phyloP scores from a whole-genome alignment of 2,888 invertebrate genomes.

The Ceramica pisi region DNA sequence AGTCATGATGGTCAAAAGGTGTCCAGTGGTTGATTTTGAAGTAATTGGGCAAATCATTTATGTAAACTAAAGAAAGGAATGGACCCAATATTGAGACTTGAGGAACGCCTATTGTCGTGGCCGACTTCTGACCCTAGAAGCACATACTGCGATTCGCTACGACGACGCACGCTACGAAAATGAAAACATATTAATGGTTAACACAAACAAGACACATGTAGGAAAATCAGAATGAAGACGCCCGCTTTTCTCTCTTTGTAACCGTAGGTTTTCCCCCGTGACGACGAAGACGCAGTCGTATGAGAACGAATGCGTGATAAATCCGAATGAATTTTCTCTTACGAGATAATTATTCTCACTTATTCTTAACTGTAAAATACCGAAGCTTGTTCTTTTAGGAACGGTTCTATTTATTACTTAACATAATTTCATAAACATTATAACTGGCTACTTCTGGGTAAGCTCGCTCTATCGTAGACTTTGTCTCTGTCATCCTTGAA shows the following conservation, averaged over 20 bases:
- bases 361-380: conserved; percentile 1
- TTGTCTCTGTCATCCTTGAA: no score
- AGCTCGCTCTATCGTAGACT: no score
- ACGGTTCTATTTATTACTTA: background rate
- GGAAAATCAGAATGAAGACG: conserved; percentile 11
- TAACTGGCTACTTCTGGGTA: no score
- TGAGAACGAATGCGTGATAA: background rate
- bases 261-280: conserved; percentile 20
- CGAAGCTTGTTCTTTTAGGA: background rate
- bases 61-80: no score
- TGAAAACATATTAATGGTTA: background rate
- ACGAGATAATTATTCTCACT: background rate
- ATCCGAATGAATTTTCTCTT: conserved; percentile 17
- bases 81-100: no score
- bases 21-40: no score
- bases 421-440: background rate
- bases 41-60: no score
- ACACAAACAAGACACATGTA: conserved; percentile 18
- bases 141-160: background rate
- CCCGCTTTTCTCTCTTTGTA: no score
- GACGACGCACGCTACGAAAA: background rate
- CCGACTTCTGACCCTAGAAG: no score
- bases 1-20: no score
- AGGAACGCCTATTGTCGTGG: no score
- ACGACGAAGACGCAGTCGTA: conserved; percentile 10